Percentiles rank a stretch among this genome's conserved stretches.
Conservation (phyloP, 2,113 vertebrate species). For the Dolichotis patagonum region DNA sequence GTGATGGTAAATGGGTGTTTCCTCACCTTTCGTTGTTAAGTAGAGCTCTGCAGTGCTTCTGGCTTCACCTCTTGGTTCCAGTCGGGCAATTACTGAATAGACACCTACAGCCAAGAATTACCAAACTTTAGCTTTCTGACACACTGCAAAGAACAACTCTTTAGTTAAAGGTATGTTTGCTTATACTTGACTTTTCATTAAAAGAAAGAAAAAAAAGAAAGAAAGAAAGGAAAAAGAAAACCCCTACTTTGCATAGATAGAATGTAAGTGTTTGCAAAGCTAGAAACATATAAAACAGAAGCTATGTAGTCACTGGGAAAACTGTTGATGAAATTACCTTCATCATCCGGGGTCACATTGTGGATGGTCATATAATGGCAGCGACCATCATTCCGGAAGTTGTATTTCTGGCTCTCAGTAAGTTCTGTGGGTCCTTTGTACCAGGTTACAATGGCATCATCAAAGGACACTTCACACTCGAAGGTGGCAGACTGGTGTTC, state of each 20-base stretch:
- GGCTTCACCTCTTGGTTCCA: conserved; percentile 94
- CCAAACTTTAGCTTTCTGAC: neutral
- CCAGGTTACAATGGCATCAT: conserved; percentile 98
- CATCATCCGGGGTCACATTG: conserved; percentile 96
- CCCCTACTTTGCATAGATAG: neutral
- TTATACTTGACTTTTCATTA: neutral
- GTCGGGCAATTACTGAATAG: conserved; percentile 97
- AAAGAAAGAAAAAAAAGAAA: neutral
- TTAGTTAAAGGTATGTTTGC: conserved; percentile 15
- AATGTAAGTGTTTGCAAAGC: neutral
- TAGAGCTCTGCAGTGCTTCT: conserved; percentile 95
- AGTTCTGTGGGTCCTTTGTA: conserved; percentile 97
- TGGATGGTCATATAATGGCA: conserved; percentile 99
- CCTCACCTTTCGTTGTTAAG: conserved; percentile 94
- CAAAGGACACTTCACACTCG: conserved; percentile 98
- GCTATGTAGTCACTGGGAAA: neutral
- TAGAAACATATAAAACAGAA: neutral
- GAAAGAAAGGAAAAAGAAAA: neutral
- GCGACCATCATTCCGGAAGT: conserved; percentile 95
- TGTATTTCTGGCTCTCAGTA: conserved; percentile 96
- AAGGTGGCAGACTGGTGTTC: conserved; percentile 97
- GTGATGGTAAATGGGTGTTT: neutral
- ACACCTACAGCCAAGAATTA: conserved; percentile 90
- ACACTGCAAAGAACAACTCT: neutral
- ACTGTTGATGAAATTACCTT: conserved; percentile 90